phyloP scores from a whole-genome alignment of 2,888 invertebrate species.

The Agriotes lineatus region DNA sequence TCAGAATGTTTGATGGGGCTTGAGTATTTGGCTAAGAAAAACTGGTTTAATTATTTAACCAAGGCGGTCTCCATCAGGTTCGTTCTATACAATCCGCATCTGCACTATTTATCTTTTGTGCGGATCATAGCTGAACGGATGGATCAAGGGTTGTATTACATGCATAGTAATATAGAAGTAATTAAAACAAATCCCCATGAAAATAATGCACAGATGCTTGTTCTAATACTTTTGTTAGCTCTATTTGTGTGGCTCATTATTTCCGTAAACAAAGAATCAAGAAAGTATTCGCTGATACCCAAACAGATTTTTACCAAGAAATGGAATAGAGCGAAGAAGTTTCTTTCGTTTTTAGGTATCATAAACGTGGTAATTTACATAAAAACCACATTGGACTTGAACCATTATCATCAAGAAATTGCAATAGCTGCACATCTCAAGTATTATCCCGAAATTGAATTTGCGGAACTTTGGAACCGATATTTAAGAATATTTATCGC shows the following conservation, averaged over 20 bases:
- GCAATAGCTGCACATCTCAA: background rate
- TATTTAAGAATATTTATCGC: background rate
- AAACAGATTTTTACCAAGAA: background rate
- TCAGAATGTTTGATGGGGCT: background rate
- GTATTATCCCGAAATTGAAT: background rate
- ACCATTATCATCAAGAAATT: background rate
- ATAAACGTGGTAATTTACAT: background rate
- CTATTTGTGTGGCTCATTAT: background rate
- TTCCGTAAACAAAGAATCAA: background rate
- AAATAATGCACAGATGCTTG: background rate
- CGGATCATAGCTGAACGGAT: conserved; percentile 17
- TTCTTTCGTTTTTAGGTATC: background rate
- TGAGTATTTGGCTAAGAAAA: background rate
- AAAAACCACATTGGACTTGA: background rate
- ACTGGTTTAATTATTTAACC: conserved; percentile 24
- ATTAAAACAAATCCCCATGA: background rate
- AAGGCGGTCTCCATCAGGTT: conserved; percentile 9
- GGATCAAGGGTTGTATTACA: conserved; percentile 11
- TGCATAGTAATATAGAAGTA: background rate
- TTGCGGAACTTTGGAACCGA: background rate
- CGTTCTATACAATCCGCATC: conserved; percentile 14
- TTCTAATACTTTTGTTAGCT: background rate
- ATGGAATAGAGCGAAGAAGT: background rate
- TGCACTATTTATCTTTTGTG: background rate
- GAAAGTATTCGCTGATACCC: background rate